Base-by-base conservation (phyloP, 2,888 invertebrate genomes). In the Ferrisia virgata region DNA sequence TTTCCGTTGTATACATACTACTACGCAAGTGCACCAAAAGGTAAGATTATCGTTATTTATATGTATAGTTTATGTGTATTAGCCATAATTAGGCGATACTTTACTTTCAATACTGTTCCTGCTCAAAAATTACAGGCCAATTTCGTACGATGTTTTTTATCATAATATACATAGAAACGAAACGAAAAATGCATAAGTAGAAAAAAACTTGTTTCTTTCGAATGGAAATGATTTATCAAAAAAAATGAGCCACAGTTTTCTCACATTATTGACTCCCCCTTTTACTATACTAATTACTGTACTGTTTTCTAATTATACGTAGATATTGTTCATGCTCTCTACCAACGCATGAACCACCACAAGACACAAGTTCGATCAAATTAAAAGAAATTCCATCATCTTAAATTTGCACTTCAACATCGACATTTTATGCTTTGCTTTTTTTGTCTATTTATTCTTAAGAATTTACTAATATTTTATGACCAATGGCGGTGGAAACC, bases 1-100 rank as follows among this genome's bases (percentile, higher is more conserved):
- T 82, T 36, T 82, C 82, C 36, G 39, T 82, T 28, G 64, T 82
- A 33, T 82, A 82, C 18, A 9, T 82, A 36, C 64, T 82, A 13
- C 31, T 82, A 18, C 53, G 82, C 5, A 58, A 58, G 18, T 82
- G 58, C 64, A 28, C 64, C 25, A 53, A 58, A 69, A 82, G 82
- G 82, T 82, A 36, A 82, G 64, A 36, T 28, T 25, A 28, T 28
- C 64, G 1, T 22, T 18, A 47, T 8, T 6, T 36, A 36, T n/a
- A n/a, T n/a, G n/a, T n/a, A n/a, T n/a, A n/a, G n/a, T n/a, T n/a
- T n/a, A n/a, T n/a, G n/a, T n/a, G n/a, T 22, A 53, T 47, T n/a
- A 47, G 47, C 47, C n/a, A 47, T n/a, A 47, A 3, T 47, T 47
- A 47, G 11, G 47, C 22, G 9, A 53, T 53, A 53, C 11, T 43